Base-by-base conservation (phyloP, 2,113 vertebrate genomes). In the Bettongia penicillata region DNA sequence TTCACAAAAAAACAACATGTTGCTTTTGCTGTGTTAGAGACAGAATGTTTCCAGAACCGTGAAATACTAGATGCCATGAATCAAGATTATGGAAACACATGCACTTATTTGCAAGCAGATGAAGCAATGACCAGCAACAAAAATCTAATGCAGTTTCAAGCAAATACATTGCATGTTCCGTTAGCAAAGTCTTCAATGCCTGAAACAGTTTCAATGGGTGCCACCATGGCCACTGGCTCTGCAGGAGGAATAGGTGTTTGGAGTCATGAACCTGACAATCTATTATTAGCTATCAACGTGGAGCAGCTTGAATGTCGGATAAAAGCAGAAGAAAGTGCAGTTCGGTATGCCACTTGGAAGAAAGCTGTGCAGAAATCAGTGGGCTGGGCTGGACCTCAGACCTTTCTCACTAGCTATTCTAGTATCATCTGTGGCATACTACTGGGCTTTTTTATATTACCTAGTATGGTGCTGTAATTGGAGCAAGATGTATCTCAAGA, bases 41-140 rank as follows among this genome's bases (percentile, higher is more conserved):
- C 99, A 0, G 99, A 99, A 57, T 99, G 99, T 97, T 99, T 99
- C 97, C 99, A 99, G 98, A 99, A 99, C 90, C 98, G 99, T 98
- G 99, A 99, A 99, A 99, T 99, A 98, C 94, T 99, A 90, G 99
- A 99, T 94, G 99, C 99, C 5, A 99, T 99, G 98, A 99, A 99
- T 98, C 99, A 98, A 95, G 99, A 99, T 98, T 99, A 98, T 95
- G 99, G 99, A 11, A 97, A 99, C 94, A 99, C 99, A 94, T 98
- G 99, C 92, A 98, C 37, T 6, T 98, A 99, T 97, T 98, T 99
- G 97, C 99, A 99, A 94, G 99, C 99, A 89, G 99, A 99, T 0
- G 99, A 99, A 97, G 99, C 99, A 93, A 99, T 99, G 99, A 99
- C 99, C 3, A 98, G 94, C 90, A 99, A 99, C 98, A 99, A 98